Conservation (phyloP, 2,113 vertebrate species). For the Lophotis ruficrista region DNA sequence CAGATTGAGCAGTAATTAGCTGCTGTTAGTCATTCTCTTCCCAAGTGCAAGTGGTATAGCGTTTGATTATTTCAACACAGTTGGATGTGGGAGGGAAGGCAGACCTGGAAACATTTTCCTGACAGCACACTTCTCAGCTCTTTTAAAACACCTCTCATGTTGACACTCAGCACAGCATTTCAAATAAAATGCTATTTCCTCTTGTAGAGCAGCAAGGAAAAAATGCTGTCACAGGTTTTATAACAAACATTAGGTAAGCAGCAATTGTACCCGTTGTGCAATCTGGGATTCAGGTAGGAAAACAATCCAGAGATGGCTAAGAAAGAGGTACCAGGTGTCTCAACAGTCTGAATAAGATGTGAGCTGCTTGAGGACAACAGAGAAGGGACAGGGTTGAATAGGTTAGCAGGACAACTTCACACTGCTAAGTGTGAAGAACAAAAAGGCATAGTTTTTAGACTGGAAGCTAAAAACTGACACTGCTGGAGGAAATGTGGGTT, state of each 20-base stretch:
- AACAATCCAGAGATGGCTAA: conserved; percentile 17
- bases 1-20: conserved; percentile 56
- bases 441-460: not conserved
- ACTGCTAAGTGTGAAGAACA: not conserved
- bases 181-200: conserved; percentile 59
- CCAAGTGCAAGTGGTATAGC: not conserved
- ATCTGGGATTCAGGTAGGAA: not conserved
- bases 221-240: conserved; percentile 64
- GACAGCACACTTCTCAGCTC: conserved; percentile 61
- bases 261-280: not conserved
- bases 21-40: conserved; percentile 63
- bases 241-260: conserved; percentile 51
- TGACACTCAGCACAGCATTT: conserved; percentile 49
- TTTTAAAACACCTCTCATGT: conserved; percentile 51
- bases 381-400: not conserved
- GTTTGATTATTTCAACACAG: conserved; percentile 64
- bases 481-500: not conserved
- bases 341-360: not conserved
- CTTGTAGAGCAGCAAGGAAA: conserved; percentile 37
- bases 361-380: not conserved
- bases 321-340: not conserved
- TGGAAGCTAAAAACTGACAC: not conserved
- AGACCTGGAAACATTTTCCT: conserved; percentile 52
- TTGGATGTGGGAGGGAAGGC: conserved; percentile 66
- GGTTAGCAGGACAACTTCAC: not conserved